These are phyloP conservation scores for Rhinoderma darwinii DNA, from an alignment of 2,113 vertebrate genomes.

Conservation along the genomic window DNA sequence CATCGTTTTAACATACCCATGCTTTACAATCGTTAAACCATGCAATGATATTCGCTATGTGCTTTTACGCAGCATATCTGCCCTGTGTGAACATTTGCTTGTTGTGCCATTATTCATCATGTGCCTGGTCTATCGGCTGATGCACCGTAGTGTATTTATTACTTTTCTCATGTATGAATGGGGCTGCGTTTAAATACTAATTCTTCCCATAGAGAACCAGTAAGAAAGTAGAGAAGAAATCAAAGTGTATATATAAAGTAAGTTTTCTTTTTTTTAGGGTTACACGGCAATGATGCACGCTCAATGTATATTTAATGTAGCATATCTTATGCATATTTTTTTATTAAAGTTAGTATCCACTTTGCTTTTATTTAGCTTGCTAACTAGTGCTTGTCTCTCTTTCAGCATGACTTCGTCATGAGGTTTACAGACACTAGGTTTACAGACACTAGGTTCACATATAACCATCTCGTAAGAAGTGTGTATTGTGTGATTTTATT, in stretches of 20 bases:
- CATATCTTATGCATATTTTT: neutral
- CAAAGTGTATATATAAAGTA: neutral
- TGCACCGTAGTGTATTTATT: no score
- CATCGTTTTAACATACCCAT: no score
- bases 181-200: neutral
- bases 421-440: neutral
- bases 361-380: neutral
- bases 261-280: neutral
- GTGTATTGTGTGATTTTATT: no score
- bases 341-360: neutral
- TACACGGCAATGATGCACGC: neutral
- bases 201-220: neutral
- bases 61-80: no score
- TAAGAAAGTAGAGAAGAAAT: neutral
- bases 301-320: neutral
- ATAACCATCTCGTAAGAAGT: neutral
- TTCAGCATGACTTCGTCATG: neutral
- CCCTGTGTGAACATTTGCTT: no score
- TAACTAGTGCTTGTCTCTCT: neutral
- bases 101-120: no score
- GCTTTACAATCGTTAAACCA: no score
- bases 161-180: no score
- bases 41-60: no score
- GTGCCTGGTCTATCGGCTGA: no score
- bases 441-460: neutral